A percentile compares a stretch with the other conserved stretches of the same genome.
phyloP scores from a whole-genome alignment of 2,888 invertebrate species.

The Agriopis leucophaearia region DNA sequence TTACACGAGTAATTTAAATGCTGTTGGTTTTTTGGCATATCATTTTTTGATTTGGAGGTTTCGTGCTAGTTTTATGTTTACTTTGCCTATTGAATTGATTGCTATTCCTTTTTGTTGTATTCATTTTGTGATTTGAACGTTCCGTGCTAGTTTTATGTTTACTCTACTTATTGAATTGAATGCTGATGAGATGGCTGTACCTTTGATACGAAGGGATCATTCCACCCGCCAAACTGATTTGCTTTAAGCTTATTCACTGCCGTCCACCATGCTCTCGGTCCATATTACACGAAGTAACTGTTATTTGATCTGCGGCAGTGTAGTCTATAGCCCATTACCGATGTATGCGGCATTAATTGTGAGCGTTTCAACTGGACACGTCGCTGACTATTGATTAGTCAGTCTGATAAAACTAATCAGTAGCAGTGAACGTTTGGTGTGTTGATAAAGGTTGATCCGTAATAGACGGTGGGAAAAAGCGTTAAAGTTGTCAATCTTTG shows the following conservation, averaged over 20 bases:
- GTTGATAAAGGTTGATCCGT: slow-evolving; percentile 8
- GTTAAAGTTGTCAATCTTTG: too few relatives aligned
- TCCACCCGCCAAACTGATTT: not conserved
- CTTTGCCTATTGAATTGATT: too few relatives aligned
- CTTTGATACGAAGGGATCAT: too few relatives aligned
- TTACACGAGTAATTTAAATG: too few relatives aligned
- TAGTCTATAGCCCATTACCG: slow-evolving; percentile 41
- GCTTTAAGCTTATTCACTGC: slow-evolving; percentile 21
- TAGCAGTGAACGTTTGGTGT: slow-evolving; percentile 10
- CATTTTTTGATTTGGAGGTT: too few relatives aligned
- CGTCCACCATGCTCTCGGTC: slow-evolving; percentile 11
- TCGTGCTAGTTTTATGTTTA: too few relatives aligned
- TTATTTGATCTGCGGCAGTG: slow-evolving; percentile 17
- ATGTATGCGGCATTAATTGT: slow-evolving; percentile 53
- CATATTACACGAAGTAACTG: slow-evolving; percentile 23
- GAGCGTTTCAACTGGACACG: slow-evolving; percentile 47
- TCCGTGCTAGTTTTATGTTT: too few relatives aligned
- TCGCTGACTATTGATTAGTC: slow-evolving; percentile 36
- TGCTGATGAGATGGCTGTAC: too few relatives aligned
- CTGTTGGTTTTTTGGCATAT: too few relatives aligned
- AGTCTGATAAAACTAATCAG: slow-evolving; percentile 28
- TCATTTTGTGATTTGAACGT: too few relatives aligned
- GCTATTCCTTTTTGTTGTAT: too few relatives aligned
- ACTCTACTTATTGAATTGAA: too few relatives aligned
- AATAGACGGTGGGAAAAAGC: not conserved